Evolutionary conservation across 2,888 invertebrate species (phyloP).

Genomic region (Ophion costatus): DNA sequence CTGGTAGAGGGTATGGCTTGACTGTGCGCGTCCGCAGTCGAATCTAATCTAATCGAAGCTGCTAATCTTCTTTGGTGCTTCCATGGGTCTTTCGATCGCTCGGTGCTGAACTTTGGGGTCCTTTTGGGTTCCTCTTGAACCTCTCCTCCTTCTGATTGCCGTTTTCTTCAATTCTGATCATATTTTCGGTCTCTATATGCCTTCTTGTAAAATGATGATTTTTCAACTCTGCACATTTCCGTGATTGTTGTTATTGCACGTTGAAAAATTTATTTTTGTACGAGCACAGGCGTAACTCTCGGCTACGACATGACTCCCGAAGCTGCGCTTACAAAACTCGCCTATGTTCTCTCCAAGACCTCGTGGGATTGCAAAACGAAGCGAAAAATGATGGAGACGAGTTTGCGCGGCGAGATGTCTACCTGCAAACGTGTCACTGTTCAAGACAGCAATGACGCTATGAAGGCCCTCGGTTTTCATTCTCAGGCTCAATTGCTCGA

Average conservation of each 20-base stretch:
- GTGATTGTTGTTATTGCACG: not conserved
- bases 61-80: no score
- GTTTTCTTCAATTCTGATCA: no score
- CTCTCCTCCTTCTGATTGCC: no score
- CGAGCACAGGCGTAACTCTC: conserved; percentile 88
- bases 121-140: no score
- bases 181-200: no score
- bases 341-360: conserved; percentile 93
- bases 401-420: conserved; percentile 93
- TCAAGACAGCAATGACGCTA: conserved; percentile 86
- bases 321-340: conserved; percentile 95
- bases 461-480: conserved; percentile 85
- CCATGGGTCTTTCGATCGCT: no score
- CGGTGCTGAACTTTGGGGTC: no score
- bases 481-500: conserved; percentile 85
- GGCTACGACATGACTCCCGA: conserved; percentile 97
- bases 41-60: no score
- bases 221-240: not conserved
- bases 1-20: no score
- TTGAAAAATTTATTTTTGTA: not conserved
- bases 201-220: no score
- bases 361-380: conserved; percentile 88
- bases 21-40: no score
- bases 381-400: conserved; percentile 90
- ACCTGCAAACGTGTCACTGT: conserved; percentile 78